Evolutionary conservation across 2,113 vertebrate genomes (phyloP).

Genomic region (Perca flavescens): DNA sequence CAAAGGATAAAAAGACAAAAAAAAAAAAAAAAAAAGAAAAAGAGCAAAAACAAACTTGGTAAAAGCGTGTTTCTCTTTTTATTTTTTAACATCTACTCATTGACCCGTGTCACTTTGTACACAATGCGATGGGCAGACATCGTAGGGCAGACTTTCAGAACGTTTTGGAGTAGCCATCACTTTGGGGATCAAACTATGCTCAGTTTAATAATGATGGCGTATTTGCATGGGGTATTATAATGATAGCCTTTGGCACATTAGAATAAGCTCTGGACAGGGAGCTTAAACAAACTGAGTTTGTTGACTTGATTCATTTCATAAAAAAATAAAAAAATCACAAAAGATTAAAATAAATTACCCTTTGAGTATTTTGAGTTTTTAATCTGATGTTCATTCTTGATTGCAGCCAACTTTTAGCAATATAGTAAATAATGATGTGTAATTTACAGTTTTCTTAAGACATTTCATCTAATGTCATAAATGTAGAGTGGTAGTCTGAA

Average conservation of each 20-base stretch:
- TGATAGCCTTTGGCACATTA: constrained; percentile 70
- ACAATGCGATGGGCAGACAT: constrained; percentile 52
- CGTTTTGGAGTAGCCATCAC: constrained; percentile 57
- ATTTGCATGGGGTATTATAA: constrained; percentile 67
- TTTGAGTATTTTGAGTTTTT: constrained; percentile 2
- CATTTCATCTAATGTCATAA: not conserved
- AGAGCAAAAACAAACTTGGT: constrained; percentile 67
- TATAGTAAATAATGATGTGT: not conserved
- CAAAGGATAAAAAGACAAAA: constrained; percentile 53
- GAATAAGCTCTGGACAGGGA: constrained; percentile 52
- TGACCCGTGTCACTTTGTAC: constrained; percentile 68
- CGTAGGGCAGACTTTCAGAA: constrained; percentile 31
- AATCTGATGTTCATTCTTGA: constrained; percentile 10
- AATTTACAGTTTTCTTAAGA: not conserved
- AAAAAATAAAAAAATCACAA: constrained; percentile 31
- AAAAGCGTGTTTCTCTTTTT: constrained; percentile 21
- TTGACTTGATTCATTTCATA: constrained; percentile 45
- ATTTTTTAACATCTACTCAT: constrained; percentile 29
- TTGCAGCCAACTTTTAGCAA: not conserved
- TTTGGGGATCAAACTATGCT: constrained; percentile 65
- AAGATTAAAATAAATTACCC: constrained; percentile 45
- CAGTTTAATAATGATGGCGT: constrained; percentile 49
- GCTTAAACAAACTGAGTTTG: constrained; percentile 48
- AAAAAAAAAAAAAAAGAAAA: constrained; percentile 31
- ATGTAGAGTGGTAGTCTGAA: not conserved